Base-by-base conservation (phyloP, 2,888 invertebrate species). In the Tachystola acroxantha region DNA sequence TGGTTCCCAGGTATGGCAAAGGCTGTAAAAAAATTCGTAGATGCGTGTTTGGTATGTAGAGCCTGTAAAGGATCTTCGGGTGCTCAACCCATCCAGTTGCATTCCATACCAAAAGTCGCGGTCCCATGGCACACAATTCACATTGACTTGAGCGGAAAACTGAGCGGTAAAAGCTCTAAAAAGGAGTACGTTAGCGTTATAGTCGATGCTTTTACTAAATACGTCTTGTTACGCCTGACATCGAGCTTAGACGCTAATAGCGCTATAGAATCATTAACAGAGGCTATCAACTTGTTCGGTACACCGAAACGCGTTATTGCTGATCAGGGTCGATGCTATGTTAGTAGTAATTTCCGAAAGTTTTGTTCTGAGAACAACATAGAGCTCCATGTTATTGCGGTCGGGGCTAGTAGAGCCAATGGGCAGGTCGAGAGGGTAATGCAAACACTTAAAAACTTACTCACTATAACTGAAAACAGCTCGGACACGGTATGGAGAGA, bases 31-130 rank as follows among this genome's bases (percentile, higher is more conserved):
- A 59, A 57, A 34, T 62, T 61, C 37, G 47, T 55, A 2, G 52
- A 60, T 2, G 57, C 50, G 25, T 64, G 63, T 34, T 34, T 59
- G 2, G 63, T 57, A 2, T 64, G 64, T 37, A 54, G 43, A 41
- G 16, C 56, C 5, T 42, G 59, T 0, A 64, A 64, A 35, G 41
- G 50, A 2, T 9, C 32, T 5, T 52, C 59, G 4, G 65, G 64
- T 5, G 53, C 47, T 37, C 27, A 41, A 10, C 57, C 57, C 36
- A 52, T 43, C 10, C 46, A 53, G 25, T 29, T 64, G 1, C 62
- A 64, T 26, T 50, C 61, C 0, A 64, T 63, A 7, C 57, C 52
- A 2, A 65, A 62, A 39, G 22, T 41, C 1, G 25, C 32, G 2
- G 42, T 44, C 7, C 41, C 42, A 0, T 64, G 55, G 55, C 61